Base-by-base conservation (phyloP, 2,113 vertebrate genomes). In the Epinephelus cyanopodus region DNA sequence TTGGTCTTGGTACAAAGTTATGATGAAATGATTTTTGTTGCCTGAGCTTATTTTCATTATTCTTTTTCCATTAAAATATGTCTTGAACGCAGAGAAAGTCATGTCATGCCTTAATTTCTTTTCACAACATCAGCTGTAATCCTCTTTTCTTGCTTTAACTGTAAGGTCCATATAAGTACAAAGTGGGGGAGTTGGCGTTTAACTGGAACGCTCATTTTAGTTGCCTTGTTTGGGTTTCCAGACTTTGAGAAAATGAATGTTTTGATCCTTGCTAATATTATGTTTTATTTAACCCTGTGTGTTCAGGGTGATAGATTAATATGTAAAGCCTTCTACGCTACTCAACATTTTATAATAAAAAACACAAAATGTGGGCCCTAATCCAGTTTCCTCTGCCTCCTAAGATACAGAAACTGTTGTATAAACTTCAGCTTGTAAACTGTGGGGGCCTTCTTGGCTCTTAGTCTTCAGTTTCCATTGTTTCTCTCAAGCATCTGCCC, bases 141-240 rank as follows among this genome's bases (percentile, higher is more conserved):
- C 63, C 52, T 57, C 21, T 63, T 81, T 74, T 63, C 56, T 71
- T 53, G 58, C 50, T 82, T 79, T 50, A 77, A 79, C 33, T n/a
- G 18, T 57, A 33, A 27, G 18, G 64, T 50, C 83, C 71, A 71
- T 79, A 68, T 71, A 58, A 83, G 57, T 42, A 60, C 81, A 86
- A 60, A 37, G 54, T 68, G 58, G 42, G 61, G 14, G 39, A 73
- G 58, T 19, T 19, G 27, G 45, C 53, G 68, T 72, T 73, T 65
- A 52, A 52, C 61, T 25, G 33, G 23, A 64, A 37, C 39, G 68
- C 61, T 74, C 45, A 13, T 79, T 50, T 62, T 3, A 57, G 47
- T 47, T 58, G 33, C 75, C 66, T 75, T 69, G 39, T 80, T 83
- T 72, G 54, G 45, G 2, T 52, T 62, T 57, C 39, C 42, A 65